phyloP scores from a whole-genome alignment of 2,113 vertebrate genomes.

The Cyprinodon variegatus region DNA sequence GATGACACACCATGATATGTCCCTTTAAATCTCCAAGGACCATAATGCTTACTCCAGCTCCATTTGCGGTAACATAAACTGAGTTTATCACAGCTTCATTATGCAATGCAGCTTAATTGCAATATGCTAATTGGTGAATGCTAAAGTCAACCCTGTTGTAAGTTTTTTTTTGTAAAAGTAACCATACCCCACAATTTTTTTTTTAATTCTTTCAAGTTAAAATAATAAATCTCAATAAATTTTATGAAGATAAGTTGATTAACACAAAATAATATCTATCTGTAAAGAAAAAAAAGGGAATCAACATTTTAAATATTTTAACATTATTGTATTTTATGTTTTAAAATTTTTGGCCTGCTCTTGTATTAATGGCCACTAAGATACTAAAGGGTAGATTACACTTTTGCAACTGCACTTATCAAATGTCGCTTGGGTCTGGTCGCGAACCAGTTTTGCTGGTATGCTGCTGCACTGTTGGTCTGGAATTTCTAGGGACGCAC shows the following conservation, averaged over 20 bases:
- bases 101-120: conserved; percentile 8
- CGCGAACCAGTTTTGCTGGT: no score
- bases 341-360: not conserved
- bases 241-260: not conserved
- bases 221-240: not conserved
- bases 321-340: not conserved
- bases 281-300: not conserved
- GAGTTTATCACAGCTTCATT: conserved; percentile 9
- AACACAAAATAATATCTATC: not conserved
- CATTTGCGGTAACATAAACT: not conserved
- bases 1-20: not conserved
- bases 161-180: not conserved
- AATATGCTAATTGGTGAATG: conserved; percentile 2
- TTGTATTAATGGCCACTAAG: not conserved
- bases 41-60: not conserved
- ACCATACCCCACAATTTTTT: not conserved
- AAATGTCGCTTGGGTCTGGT: no score
- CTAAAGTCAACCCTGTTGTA: no score
- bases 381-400: no score
- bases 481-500: no score
- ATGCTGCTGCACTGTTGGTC: no score
- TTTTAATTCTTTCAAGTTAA: not conserved
- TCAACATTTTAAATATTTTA: not conserved
- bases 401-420: no score
- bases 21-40: not conserved